These are phyloP conservation scores for Leptinotarsa defecta DNA, from an alignment of 1,140 invertebrate species.

Conservation along the genomic window DNA sequence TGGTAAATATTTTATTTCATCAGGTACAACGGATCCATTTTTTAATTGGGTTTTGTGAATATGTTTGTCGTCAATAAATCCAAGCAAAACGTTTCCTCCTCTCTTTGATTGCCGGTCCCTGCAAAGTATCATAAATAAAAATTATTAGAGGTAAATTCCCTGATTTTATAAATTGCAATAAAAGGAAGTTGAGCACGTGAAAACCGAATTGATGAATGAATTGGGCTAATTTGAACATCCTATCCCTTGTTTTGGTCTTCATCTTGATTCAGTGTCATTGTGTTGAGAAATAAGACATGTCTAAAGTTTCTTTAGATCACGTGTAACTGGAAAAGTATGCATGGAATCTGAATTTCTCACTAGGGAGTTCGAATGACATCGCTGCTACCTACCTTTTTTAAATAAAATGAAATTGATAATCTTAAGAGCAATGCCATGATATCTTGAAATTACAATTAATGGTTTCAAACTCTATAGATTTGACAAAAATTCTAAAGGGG, in stretches of 20 bases:
- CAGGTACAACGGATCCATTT: conserved; percentile 28
- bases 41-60: conserved; percentile 23
- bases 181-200: no score
- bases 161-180: background rate
- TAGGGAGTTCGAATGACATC: background rate
- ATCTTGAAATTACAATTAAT: no score
- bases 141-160: background rate
- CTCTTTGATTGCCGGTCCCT: conserved; percentile 33
- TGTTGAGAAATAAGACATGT: no score
- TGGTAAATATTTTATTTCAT: conserved; percentile 68
- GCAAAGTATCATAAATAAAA: conserved; percentile 20
- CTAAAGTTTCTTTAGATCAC: no score
- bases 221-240: no score
- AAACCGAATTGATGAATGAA: no score
- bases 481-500: background rate
- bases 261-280: no score
- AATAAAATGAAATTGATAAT: background rate
- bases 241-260: no score
- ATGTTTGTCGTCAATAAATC: conserved; percentile 38
- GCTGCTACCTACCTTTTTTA: background rate
- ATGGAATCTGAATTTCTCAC: background rate
- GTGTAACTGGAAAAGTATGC: no score
- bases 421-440: background rate
- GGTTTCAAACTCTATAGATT: background rate
- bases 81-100: conserved; percentile 39